A percentile compares a stretch with the other conserved stretches of the same genome.
These are phyloP conservation scores for Lasioglossum baleicum DNA, from an alignment of 1,140 invertebrate species.

Conservation along the genomic window DNA sequence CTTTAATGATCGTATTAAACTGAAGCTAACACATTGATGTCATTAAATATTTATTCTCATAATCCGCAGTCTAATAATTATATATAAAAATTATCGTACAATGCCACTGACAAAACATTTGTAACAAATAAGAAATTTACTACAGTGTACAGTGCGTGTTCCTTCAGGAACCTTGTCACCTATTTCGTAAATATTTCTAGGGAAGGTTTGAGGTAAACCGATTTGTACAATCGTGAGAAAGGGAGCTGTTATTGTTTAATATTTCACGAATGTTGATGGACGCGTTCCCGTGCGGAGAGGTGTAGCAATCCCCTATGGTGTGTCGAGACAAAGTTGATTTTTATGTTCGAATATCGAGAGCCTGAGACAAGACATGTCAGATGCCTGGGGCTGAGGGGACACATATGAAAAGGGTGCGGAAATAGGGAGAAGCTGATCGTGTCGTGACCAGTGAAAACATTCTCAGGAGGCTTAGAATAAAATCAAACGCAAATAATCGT, in stretches of 20 bases:
- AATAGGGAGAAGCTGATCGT: slow-evolving; percentile 61
- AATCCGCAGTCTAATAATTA: too few relatives aligned
- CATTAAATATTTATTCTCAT: too few relatives aligned
- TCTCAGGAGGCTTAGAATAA: slow-evolving; percentile 54
- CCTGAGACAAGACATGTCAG: slow-evolving; percentile 72
- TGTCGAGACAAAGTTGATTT: slow-evolving; percentile 79
- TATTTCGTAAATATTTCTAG: too few relatives aligned
- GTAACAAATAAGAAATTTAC: too few relatives aligned
- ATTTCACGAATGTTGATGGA: slow-evolving; percentile 36
- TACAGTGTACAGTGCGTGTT: too few relatives aligned
- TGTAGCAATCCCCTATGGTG: slow-evolving; percentile 63
- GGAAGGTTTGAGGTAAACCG: background rate
- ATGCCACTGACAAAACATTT: too few relatives aligned
- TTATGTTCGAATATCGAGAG: slow-evolving; percentile 79
- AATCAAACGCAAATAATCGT: slow-evolving; percentile 30
- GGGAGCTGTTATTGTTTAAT: slow-evolving; percentile 26
- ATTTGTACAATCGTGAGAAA: background rate
- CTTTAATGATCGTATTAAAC: too few relatives aligned
- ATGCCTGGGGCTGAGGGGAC: slow-evolving; percentile 70
- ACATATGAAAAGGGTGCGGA: slow-evolving; percentile 72
- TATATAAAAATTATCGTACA: too few relatives aligned
- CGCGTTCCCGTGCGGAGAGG: slow-evolving; percentile 16
- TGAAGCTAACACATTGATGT: too few relatives aligned
- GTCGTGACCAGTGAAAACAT: slow-evolving; percentile 46
- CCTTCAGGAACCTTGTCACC: too few relatives aligned